Evolutionary conservation across 2,113 vertebrate species (phyloP).

Genomic region (Gavia stellata): DNA sequence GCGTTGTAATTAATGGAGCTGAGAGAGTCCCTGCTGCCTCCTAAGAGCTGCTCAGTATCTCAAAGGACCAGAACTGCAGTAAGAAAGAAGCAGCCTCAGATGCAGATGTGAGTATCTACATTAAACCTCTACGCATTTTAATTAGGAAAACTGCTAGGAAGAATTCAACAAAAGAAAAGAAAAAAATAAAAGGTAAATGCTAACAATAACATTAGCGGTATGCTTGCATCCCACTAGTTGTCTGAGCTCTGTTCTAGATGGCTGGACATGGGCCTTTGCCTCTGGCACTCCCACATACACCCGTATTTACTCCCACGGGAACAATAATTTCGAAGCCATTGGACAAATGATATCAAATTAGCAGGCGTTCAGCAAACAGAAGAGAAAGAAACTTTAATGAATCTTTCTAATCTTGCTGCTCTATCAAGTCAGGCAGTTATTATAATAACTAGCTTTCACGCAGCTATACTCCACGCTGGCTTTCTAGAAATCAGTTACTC

Average conservation of each 20-base stretch:
- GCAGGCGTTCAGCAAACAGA: not conserved
- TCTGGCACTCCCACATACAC: not conserved
- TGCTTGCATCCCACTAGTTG: not conserved
- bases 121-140: not conserved
- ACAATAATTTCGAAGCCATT: not conserved
- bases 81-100: not conserved
- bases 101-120: not conserved
- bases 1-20: not conserved
- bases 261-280: not conserved
- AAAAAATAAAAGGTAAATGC: no score
- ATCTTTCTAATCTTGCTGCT: not conserved
- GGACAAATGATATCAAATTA: not conserved
- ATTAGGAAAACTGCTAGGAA: not conserved
- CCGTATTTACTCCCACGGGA: not conserved
- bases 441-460: not conserved
- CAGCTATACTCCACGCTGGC: not conserved
- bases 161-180: not conserved
- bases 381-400: not conserved
- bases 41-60: not conserved
- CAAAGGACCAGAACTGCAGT: not conserved
- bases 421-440: not conserved
- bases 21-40: not conserved
- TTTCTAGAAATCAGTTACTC: not conserved
- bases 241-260: not conserved
- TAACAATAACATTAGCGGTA: not conserved